Evolutionary conservation across 2,797 vertebrate species (phyloP), one percentile per base, ranked within the genome.

Genomic region (Cossypha heuglini): DNA sequence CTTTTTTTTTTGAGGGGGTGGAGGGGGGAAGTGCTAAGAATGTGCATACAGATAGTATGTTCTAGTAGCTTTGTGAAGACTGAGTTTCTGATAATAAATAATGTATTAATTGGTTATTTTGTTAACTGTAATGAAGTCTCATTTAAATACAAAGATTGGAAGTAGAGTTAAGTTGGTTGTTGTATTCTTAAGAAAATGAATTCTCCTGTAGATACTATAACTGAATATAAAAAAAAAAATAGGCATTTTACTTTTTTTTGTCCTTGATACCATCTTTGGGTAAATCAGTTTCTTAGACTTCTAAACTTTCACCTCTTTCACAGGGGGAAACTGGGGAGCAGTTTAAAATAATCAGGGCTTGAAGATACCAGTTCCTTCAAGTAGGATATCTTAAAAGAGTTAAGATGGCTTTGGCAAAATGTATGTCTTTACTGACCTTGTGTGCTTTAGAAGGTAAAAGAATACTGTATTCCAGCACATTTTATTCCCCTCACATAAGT

Each of bases 391-490:
- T 81, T 82, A 19, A 68, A 76, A 88, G 71, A 78, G 6, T 85
- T 84, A 64, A 92, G 57, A 52, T 89, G 74, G 52, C 61, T 95
- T 93, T 87, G 38, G n/a, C 73, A 93, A 59, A 38, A 45, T 79
- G 13, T 76, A 1, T 78, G 68, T 72, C 52, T 64, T 92, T 88
- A 80, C 92, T 96, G 78, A 95, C 87, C 73, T 87, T 31, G 9
- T 87, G 72, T 38, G 78, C 84, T 95, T 80, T 83, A 77, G 66
- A 80, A 93, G 33, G 26, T 16, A 28, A 87, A 43, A 59, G 15
- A 68, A 52, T 71, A 16, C 13, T 85, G 81, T 92, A 80, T 96
- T 97, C 66, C 86, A 93, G 90, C 89, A 92, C 86, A 73, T 95
- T 96, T 97, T 86, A 74, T 80, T 80, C 20, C 18, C 5, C 10